phyloP scores from a whole-genome alignment of 2,113 vertebrate species.

The Aegotheles bennettii region DNA sequence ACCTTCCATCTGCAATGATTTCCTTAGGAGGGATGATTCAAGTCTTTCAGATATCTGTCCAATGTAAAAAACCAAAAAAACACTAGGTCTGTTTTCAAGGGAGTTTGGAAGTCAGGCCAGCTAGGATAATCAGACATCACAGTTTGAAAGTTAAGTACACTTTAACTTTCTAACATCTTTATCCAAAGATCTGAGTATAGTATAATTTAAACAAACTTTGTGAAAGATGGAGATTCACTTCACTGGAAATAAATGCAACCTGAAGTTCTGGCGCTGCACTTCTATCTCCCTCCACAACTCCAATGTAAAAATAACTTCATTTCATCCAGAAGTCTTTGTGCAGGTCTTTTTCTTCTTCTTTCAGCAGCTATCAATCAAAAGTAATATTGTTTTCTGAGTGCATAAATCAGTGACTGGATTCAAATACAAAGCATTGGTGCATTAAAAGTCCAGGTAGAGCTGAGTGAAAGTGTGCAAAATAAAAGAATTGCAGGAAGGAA shows the following conservation, averaged over 20 bases:
- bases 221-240: not conserved
- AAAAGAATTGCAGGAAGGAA: not conserved
- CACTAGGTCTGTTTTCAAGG: not conserved
- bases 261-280: not conserved
- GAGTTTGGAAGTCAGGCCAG: not conserved
- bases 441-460: not conserved
- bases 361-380: not conserved
- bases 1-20: not conserved
- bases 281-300: not conserved
- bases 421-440: not conserved
- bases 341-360: not conserved
- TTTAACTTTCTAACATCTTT: not conserved
- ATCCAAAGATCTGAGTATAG: not conserved
- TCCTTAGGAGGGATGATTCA: conserved; percentile 23
- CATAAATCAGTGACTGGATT: not conserved
- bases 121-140: not conserved
- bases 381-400: not conserved
- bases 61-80: not conserved
- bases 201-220: not conserved
- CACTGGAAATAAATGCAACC: not conserved
- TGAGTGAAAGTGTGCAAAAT: not conserved
- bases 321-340: not conserved
- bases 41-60: conserved; percentile 30
- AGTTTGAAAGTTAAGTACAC: not conserved
- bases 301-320: not conserved